Conservation (phyloP, 2,888 invertebrate species). For the Oligia strigilis region DNA sequence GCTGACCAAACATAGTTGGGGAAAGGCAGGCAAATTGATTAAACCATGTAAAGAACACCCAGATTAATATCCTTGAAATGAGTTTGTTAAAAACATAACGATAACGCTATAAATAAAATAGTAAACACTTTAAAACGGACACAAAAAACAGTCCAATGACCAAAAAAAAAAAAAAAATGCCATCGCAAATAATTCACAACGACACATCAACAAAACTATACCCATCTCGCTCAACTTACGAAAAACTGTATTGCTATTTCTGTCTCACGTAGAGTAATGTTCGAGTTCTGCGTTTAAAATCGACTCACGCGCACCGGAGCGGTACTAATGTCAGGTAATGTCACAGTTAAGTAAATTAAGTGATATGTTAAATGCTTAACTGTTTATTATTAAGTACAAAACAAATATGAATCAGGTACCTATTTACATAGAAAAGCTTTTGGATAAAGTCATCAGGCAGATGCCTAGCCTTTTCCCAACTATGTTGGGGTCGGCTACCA, state of each 20-base stretch:
- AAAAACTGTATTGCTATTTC: background rate
- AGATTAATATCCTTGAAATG: background rate
- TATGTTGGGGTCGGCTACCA: too few species aligned
- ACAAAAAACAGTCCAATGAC: slow-evolving; percentile 19
- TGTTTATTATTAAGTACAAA: background rate
- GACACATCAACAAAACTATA: background rate
- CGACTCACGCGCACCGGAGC: slow-evolving; percentile 58
- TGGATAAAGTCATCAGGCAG: too few species aligned
- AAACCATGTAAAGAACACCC: too few species aligned
- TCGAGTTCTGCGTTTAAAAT: slow-evolving; percentile 24
- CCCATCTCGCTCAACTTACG: slow-evolving; percentile 6
- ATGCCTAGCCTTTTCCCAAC: too few species aligned
- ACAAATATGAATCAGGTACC: too few species aligned
- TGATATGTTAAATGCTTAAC: slow-evolving; percentile 7
- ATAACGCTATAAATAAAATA: background rate
- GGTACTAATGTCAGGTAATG: slow-evolving; percentile 27
- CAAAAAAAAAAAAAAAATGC: slow-evolving; percentile 30
- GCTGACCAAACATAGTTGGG: too few species aligned
- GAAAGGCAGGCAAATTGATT: too few species aligned
- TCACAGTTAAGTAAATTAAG: slow-evolving; percentile 40
- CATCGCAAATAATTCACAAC: slow-evolving; percentile 12
- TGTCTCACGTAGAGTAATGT: slow-evolving; percentile 23
- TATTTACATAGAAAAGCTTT: too few species aligned
- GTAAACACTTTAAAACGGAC: background rate
- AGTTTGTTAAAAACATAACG: background rate